Evolutionary conservation across 2,113 vertebrate genomes (phyloP), one percentile per base, ranked within the genome.

Genomic region (Dolichotis patagonum): DNA sequence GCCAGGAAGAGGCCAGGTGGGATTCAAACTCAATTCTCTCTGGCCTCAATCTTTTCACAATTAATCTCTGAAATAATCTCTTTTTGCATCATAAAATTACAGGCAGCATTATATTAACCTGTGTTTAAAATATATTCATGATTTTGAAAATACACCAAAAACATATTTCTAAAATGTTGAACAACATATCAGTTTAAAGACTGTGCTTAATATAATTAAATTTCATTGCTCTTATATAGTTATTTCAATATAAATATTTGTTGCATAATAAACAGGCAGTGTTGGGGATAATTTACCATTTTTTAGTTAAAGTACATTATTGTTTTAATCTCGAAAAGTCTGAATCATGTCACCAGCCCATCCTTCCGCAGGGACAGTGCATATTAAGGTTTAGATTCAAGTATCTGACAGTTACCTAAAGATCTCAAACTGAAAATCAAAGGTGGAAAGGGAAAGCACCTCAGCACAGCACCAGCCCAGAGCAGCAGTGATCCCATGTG

Each of bases 381-480:
- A 5, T 78, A 60, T 35, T 65, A 75, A 86, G 16, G 69, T 75
- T 89, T 35, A 90, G 35, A 54, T 26, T 87, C 38, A 78, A 32
- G 80, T 54, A 73, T 65, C 63, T n/a, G 60, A 65, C 84, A 93
- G 30, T 52, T 19, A 3, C 9, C 12, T 35, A 46, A 13, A 41
- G 86, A 80, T 73, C 26, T 58, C 52, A 89, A 92, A 24, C 4
- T 22, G 5, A 17, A 88, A 90, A 22, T 65, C 20, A 8, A 54
- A 65, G 56, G 20, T 12, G 17, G n/a, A 71, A 30, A 75, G 17
- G 22, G 0, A 52, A 54, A 46, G 24, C 28, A 41, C 1, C 9
- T 20, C 17, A 28, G 16, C 0, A 0, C 4, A 11, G 32, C 4
- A 9, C 7, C 24, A 43, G 62, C 12, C 32, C 35, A 17, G 11